A percentile compares a stretch with the other conserved stretches of the same genome.
Conservation (phyloP, 2,797 vertebrate species). For the Ctenopoma kingsleyae region DNA sequence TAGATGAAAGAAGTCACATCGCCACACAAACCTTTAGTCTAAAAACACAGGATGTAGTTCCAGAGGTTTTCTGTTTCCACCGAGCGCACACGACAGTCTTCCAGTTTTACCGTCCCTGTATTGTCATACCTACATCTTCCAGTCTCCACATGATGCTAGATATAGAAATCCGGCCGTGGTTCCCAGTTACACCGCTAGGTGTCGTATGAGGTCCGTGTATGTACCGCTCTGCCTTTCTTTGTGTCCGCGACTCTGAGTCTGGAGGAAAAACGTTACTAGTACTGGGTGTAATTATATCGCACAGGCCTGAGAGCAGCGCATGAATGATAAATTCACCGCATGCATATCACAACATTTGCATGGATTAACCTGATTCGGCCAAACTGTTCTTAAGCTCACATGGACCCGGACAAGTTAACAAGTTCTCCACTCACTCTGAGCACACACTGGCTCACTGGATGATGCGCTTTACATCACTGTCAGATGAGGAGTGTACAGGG, state of each 20-base stretch:
- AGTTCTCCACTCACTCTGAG: conserved; percentile 27
- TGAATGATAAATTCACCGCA: conserved; percentile 49
- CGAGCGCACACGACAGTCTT: not conserved
- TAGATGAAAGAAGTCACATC: too few species aligned
- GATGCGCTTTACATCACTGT: not conserved
- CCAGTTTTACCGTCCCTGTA: not conserved
- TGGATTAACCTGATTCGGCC: conserved; percentile 49
- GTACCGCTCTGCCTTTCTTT: not conserved
- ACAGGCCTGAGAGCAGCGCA: conserved; percentile 45
- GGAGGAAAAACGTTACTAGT: conserved; percentile 39
- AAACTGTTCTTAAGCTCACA: conserved; percentile 2
- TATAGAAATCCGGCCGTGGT: not conserved
- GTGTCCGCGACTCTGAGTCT: conserved; percentile 25
- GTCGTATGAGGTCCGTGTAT: conserved; percentile 75
- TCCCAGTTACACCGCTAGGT: conserved; percentile 66
- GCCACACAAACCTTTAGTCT: not conserved
- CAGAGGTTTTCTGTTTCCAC: not conserved
- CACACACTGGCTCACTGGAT: not conserved
- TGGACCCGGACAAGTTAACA: conserved; percentile 41
- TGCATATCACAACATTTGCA: conserved; percentile 72
- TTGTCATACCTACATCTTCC: not conserved
- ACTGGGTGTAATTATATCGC: conserved; percentile 57
- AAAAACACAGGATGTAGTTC: too few species aligned
- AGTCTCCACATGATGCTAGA: too few species aligned
- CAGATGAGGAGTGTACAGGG: not conserved